A percentile compares a stretch with the other conserved stretches of the same genome.
Evolutionary conservation across 2,888 invertebrate species (phyloP).

Genomic region (Syrphus vitripennis): DNA sequence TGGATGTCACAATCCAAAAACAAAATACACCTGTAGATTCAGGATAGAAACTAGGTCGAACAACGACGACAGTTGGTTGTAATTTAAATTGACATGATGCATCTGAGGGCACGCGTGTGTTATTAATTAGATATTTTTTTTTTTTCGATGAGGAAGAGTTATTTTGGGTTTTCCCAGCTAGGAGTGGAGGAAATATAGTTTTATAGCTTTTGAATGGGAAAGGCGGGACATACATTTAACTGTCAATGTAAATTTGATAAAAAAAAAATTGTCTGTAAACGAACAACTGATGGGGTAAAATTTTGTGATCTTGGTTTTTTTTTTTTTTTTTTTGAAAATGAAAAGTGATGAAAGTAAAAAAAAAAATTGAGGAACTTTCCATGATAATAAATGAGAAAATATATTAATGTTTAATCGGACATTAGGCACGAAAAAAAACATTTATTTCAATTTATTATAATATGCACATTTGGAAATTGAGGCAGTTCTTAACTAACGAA

Average conservation of each 20-base stretch:
- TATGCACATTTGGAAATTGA: neutral
- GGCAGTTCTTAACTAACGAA: neutral
- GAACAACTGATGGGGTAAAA: neutral
- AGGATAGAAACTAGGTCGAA: constrained; percentile 50
- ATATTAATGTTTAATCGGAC: constrained; percentile 5
- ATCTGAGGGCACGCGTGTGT: constrained; percentile 37
- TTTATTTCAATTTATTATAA: constrained; percentile 13
- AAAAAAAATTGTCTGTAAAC: neutral
- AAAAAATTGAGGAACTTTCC: neutral
- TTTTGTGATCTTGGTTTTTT: neutral
- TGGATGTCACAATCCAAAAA: constrained; percentile 20
- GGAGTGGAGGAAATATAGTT: neutral
- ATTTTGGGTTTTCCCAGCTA: neutral
- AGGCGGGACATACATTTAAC: neutral
- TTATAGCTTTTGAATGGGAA: neutral
- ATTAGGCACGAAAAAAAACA: neutral
- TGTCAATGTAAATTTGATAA: constrained; percentile 21
- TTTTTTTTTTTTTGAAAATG: neutral
- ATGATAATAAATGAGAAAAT: constrained; percentile 3
- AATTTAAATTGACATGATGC: constrained; percentile 39
- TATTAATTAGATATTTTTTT: constrained; percentile 25
- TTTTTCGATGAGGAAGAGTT: constrained; percentile 5
- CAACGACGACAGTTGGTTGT: constrained; percentile 31
- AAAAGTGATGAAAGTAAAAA: neutral
- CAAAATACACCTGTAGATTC: constrained; percentile 58